phyloP scores from a whole-genome alignment of 2,888 invertebrate species.

The Pammene fasciana region DNA sequence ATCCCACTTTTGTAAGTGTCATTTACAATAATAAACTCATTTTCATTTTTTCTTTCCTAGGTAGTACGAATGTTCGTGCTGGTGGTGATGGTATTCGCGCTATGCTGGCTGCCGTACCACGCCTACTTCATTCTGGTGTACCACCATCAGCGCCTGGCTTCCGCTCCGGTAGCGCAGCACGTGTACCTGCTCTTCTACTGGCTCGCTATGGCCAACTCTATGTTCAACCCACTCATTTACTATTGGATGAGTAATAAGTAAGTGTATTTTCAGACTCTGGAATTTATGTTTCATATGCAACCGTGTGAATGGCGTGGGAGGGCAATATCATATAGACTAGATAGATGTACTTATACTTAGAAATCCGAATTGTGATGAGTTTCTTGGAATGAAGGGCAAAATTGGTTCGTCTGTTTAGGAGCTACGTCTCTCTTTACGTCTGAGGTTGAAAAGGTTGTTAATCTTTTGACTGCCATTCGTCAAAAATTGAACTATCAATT shows the following conservation, averaged over 20 bases:
- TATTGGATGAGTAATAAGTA: slow-evolving; percentile 96
- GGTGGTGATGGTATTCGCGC: slow-evolving; percentile 91
- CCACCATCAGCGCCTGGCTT: slow-evolving; percentile 84
- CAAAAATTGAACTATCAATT: too few relatives aligned
- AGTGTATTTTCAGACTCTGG: slow-evolving; percentile 52
- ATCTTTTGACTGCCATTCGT: too few relatives aligned
- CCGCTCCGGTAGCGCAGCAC: slow-evolving; percentile 89
- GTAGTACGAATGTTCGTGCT: slow-evolving; percentile 95
- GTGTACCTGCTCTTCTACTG: slow-evolving; percentile 93
- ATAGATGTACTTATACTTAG: too few relatives aligned
- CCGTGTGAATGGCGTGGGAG: neutral
- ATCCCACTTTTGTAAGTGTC: too few relatives aligned
- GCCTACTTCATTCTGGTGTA: slow-evolving; percentile 90
- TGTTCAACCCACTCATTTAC: slow-evolving; percentile 95
- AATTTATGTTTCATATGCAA: slow-evolving; percentile 2
- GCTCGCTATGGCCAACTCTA: slow-evolving; percentile 96
- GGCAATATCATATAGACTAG: neutral
- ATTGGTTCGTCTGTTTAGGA: too few relatives aligned
- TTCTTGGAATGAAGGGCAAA: too few relatives aligned
- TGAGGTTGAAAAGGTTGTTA: too few relatives aligned
- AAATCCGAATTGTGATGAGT: too few relatives aligned
- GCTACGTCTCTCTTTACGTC: too few relatives aligned
- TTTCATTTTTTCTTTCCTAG: slow-evolving; percentile 63
- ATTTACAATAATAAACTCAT: neutral
- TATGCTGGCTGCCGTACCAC: slow-evolving; percentile 95